phyloP scores from a whole-genome alignment of 2,888 invertebrate genomes.

The Drosophila kanekoi region DNA sequence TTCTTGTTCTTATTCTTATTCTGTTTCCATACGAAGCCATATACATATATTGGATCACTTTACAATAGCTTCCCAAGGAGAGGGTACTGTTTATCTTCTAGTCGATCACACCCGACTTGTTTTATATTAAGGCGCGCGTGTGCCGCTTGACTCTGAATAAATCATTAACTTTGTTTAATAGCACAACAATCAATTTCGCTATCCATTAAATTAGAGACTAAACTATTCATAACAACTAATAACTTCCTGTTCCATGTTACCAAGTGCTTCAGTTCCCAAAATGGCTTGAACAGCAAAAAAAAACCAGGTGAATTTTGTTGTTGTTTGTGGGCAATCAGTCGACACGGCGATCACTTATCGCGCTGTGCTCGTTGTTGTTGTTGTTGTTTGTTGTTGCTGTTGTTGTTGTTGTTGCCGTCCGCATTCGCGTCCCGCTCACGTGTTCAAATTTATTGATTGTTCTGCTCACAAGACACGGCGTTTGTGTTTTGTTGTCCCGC shows the following conservation, averaged over 20 bases:
- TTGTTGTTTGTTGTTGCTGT: constrained; percentile 35
- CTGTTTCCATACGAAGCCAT: no score
- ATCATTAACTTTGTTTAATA: no score
- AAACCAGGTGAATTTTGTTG: constrained; percentile 29
- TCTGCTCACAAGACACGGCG: constrained; percentile 78
- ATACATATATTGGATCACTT: no score
- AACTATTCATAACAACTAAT: constrained; percentile 25
- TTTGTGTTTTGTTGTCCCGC: constrained; percentile 45
- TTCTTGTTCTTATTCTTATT: no score
- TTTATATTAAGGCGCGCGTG: no score
- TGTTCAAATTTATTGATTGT: constrained; percentile 86
- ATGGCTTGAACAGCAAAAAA: constrained; percentile 14
- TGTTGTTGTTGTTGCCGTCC: constrained; percentile 53
- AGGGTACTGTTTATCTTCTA: no score
- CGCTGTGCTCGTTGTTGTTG: constrained; percentile 44
- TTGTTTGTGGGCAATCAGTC: constrained; percentile 72
- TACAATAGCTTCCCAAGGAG: no score
- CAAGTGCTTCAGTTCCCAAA: constrained; percentile 15
- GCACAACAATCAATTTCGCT: neutral
- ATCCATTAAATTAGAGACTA: constrained; percentile 10
- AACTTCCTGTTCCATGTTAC: constrained; percentile 23
- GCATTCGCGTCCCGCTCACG: constrained; percentile 83
- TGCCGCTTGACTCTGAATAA: no score
- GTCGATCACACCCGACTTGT: no score
- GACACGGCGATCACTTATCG: constrained; percentile 78